phyloP scores from a whole-genome alignment of 2,888 invertebrate genomes.

The Petrolisthes cinctipes region DNA sequence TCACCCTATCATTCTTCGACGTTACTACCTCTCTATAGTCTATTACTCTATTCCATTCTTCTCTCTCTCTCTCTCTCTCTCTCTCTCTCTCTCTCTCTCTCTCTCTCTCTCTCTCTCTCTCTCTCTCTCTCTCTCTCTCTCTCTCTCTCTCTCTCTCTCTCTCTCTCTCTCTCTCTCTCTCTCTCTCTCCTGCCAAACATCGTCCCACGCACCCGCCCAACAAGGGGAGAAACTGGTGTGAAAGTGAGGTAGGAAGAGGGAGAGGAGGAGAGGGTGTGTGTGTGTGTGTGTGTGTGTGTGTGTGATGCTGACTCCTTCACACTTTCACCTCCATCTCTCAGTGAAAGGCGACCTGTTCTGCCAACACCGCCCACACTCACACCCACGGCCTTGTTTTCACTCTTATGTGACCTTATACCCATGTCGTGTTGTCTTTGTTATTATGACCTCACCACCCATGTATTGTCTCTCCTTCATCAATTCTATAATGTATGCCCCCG shows the following conservation, averaged over 20 bases:
- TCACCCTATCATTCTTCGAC: background rate
- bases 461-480: background rate
- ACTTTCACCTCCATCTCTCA: background rate
- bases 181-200: background rate
- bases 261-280: too few species aligned
- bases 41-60: too few species aligned
- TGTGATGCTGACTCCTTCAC: background rate
- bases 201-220: background rate
- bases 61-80: too few species aligned
- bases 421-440: background rate
- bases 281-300: too few species aligned
- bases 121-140: background rate
- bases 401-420: background rate
- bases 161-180: slow-evolving; percentile 12
- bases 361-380: background rate
- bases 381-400: background rate
- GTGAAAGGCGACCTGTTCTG: background rate
- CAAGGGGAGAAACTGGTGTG: slow-evolving; percentile 19
- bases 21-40: too few species aligned
- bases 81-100: slow-evolving; percentile 13
- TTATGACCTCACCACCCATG: background rate
- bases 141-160: background rate
- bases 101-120: background rate
- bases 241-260: too few species aligned
- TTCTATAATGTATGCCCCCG: background rate